Base-by-base conservation (phyloP, 2,113 vertebrate species). In the Ovis canadensis region DNA sequence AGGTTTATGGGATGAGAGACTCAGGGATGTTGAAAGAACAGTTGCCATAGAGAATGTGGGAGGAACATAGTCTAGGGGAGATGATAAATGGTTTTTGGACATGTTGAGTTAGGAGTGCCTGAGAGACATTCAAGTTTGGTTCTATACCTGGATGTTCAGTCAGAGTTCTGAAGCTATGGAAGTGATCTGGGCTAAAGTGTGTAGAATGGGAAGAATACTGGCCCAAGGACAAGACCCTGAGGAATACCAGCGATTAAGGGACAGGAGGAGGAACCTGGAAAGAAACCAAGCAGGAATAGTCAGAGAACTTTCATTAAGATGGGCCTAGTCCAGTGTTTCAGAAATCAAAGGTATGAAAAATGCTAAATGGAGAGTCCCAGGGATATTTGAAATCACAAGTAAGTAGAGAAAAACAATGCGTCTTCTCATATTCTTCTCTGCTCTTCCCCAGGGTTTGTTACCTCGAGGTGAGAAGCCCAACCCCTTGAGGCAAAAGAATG, bases 391-490 rank as follows among this genome's bases (percentile, higher is more conserved):
- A 77, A 17, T 94, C 67, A 77, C 40, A 62, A 48, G 21, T 64
- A 40, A n/a, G 36, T 86, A 95, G 57, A 64, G 74, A 64, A 94
- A 89, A 94, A 21, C 55, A 43, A 15, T 40, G 54, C 17, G 43
- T n/a, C 33, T 90, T 82, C 33, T 97, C 81, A 19, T 92, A 43
- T 74, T 97, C 21, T 94, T 85, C 55, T 96, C 45, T 92, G 31
- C 11, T 97, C n/a, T 7, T 1, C 29, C 82, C 94, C 98, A 99
- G 99, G 99, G 99, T 98, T 98, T 99, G 98, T 98, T 99, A 98
- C 99, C 99, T 91, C 99, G 99, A 50, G 99, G 99, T 4, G 99
- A 99, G 98, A 99, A 99, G 97, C 99, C 99, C 33, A 99, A 99
- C 98, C 99, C 99, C 0, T 99, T 99, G 98, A 99, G 99, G 98